Evolutionary conservation across 2,113 vertebrate genomes (phyloP).

Genomic region (Megaceryle maxima): DNA sequence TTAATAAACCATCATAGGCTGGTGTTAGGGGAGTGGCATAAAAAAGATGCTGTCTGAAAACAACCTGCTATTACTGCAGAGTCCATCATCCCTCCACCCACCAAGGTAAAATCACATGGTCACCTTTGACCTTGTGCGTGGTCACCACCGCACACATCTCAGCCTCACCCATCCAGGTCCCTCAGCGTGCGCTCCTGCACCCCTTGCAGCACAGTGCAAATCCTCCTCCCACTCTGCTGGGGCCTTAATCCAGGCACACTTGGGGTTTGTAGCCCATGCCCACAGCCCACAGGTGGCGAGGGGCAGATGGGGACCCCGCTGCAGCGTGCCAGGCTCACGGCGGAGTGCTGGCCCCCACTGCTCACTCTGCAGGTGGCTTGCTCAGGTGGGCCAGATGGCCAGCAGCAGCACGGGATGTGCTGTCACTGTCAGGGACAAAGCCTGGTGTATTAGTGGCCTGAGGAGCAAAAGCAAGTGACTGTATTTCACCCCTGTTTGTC

Average conservation of each 20-base stretch:
- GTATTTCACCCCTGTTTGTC: neutral
- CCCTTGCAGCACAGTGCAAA: neutral
- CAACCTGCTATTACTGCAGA: neutral
- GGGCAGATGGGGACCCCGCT: neutral
- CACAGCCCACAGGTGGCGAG: rapidly evolving
- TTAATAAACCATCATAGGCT: neutral
- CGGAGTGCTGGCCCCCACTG: rapidly evolving
- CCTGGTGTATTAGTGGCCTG: neutral
- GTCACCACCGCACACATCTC: neutral
- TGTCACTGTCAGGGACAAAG: neutral
- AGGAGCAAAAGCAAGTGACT: neutral
- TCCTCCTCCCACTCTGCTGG: neutral
- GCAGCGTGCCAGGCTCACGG: neutral
- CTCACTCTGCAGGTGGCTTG: neutral
- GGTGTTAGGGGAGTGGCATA: neutral
- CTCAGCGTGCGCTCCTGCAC: rapidly evolving
- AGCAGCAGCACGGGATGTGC: neutral
- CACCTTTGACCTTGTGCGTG: rapidly evolving
- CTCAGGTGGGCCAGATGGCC: neutral
- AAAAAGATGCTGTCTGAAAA: neutral
- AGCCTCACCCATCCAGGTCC: rapidly evolving
- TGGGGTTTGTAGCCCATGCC: neutral
- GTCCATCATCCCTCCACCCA: no score
- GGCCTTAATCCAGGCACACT: rapidly evolving
- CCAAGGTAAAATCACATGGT: neutral